Evolutionary conservation across 2,113 vertebrate species (phyloP).

Genomic region (Erinaceus europaeus): DNA sequence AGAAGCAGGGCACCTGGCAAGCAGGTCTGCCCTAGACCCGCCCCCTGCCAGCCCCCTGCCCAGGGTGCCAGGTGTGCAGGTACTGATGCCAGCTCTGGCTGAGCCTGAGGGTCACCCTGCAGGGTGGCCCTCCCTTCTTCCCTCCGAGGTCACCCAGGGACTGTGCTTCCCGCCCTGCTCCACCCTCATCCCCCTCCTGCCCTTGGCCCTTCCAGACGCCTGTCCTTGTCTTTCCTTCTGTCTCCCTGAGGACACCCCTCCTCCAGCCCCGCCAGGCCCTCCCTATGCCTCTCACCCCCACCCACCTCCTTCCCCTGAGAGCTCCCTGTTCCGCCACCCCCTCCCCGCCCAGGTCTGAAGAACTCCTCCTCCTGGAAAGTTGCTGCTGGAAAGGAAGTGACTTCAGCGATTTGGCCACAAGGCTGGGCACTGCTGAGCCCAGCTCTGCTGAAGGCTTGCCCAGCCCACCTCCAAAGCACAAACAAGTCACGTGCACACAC

Average conservation of each 20-base stretch:
- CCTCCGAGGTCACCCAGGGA: conserved; percentile 73
- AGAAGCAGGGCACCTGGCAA: conserved; percentile 72
- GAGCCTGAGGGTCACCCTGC: conserved; percentile 70
- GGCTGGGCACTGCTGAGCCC: conserved; percentile 70
- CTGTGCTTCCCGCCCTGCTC: conserved; percentile 68
- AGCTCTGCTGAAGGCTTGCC: conserved; percentile 52
- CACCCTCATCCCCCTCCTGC: conserved; percentile 68
- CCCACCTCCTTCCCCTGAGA: conserved; percentile 59
- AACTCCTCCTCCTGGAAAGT: conserved; percentile 73
- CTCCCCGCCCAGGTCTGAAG: conserved; percentile 64
- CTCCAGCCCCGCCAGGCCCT: conserved; percentile 61
- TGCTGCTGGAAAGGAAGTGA: conserved; percentile 77
- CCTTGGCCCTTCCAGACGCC: conserved; percentile 71
- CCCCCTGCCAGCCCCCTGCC: conserved; percentile 69
- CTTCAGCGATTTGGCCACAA: conserved; percentile 77
- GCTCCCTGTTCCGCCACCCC: conserved; percentile 19
- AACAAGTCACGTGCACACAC: conserved; percentile 35
- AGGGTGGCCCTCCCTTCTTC: conserved; percentile 69
- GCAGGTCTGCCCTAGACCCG: conserved; percentile 63
- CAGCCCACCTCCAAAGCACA: conserved; percentile 64
- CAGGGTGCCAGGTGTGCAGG: conserved; percentile 71
- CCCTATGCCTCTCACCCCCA: conserved; percentile 42
- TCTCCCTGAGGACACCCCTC: conserved; percentile 65
- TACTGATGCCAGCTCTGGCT: conserved; percentile 58
- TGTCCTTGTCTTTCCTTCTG: conserved; percentile 69